phyloP scores from a whole-genome alignment of 2,113 vertebrate genomes.

The Panthera leo region DNA sequence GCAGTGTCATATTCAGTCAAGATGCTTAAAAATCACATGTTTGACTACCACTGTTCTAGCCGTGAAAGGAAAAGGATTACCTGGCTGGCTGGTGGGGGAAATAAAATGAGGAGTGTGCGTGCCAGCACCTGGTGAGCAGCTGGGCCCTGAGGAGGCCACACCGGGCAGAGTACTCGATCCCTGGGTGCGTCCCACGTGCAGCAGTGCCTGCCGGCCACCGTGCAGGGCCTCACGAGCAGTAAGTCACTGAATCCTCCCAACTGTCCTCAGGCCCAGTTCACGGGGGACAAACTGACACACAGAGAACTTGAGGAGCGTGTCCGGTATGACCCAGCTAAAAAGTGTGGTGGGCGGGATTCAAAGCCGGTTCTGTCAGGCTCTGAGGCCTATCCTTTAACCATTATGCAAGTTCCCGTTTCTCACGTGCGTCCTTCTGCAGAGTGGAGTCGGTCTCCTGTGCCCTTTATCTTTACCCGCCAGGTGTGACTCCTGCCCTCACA shows the following conservation, averaged over 20 bases:
- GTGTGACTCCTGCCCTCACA: not conserved
- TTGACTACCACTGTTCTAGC: not conserved
- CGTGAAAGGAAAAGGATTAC: not conserved
- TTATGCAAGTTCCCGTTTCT: not conserved
- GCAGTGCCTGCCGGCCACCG: not conserved
- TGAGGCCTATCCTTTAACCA: not conserved
- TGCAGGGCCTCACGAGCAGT: not conserved
- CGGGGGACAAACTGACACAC: not conserved
- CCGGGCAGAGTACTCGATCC: not conserved
- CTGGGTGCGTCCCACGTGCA: accelerated
- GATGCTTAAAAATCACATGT: slow-evolving; percentile 68
- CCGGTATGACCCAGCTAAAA: not conserved
- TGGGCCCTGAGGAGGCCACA: accelerated
- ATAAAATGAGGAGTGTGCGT: not conserved
- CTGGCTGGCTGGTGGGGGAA: not conserved
- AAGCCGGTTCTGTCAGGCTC: not conserved
- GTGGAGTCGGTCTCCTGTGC: not conserved
- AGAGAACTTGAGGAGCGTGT: not conserved
- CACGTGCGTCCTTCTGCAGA: not conserved
- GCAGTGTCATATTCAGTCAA: slow-evolving; percentile 68
- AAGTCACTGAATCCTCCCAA: not conserved
- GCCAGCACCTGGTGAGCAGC: not conserved
- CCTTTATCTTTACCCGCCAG: not conserved
- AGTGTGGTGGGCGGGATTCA: not conserved
- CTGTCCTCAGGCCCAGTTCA: not conserved